Percentiles rank a stretch among this genome's conserved stretches.
phyloP scores from a whole-genome alignment of 2,113 vertebrate genomes.

The Pampusana beccarii region DNA sequence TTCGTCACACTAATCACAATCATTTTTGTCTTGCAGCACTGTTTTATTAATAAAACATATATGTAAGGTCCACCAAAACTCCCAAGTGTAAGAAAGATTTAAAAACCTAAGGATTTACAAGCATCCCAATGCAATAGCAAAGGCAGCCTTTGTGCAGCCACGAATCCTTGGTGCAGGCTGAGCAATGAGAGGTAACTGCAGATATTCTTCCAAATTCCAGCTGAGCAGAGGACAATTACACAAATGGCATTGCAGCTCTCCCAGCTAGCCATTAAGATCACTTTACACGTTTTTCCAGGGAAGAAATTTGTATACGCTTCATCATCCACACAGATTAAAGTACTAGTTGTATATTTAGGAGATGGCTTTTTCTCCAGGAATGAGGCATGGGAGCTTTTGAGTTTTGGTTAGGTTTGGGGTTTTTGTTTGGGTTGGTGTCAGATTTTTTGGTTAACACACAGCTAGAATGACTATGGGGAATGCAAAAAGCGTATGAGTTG shows the following conservation, averaged over 20 bases:
- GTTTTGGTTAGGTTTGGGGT: not conserved
- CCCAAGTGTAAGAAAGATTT: not conserved
- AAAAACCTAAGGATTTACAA: not conserved
- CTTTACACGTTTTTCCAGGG: not conserved
- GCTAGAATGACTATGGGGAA: not conserved
- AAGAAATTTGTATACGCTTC: not conserved
- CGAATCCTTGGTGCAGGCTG: not conserved
- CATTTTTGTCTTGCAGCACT: not conserved
- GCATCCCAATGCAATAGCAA: not conserved
- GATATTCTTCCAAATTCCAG: conserved; percentile 1
- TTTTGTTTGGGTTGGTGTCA: not conserved
- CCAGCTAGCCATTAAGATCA: not conserved
- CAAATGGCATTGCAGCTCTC: conserved; percentile 38
- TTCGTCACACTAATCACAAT: not conserved
- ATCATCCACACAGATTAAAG: not conserved
- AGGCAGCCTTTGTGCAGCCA: not conserved
- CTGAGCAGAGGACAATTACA: not conserved
- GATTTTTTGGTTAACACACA: fast-evolving
- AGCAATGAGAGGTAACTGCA: conserved; percentile 19
- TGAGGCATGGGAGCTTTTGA: not conserved
- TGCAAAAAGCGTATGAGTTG: not conserved
- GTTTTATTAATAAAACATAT: not conserved
- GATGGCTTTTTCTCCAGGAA: not conserved
- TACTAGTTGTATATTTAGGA: not conserved
- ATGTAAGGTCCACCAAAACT: not conserved